These are phyloP conservation scores for Atherinosoma microstoma DNA, from an alignment of 2,797 vertebrate species.

Conservation along the genomic window DNA sequence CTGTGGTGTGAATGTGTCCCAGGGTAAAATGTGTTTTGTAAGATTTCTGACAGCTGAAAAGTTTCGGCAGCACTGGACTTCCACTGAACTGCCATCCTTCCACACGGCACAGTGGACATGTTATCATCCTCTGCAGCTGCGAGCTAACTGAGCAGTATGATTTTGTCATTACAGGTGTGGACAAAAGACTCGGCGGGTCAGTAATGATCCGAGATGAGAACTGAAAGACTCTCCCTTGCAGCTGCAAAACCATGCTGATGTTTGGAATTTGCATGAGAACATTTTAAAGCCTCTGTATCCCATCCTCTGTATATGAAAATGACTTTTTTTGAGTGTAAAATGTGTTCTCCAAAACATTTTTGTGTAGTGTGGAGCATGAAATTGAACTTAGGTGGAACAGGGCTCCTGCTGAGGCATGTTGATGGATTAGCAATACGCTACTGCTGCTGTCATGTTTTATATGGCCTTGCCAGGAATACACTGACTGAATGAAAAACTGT, in stretches of 20 bases:
- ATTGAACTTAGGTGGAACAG: conserved; percentile 49
- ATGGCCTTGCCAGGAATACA: conserved; percentile 56
- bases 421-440: conserved; percentile 62
- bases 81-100: conserved; percentile 30
- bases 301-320: conserved; percentile 22
- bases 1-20: conserved; percentile 24
- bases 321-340: conserved; percentile 30
- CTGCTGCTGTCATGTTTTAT: conserved; percentile 66
- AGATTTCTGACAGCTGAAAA: conserved; percentile 46
- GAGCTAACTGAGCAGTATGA: conserved; percentile 24
- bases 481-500: conserved; percentile 47
- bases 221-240: conserved; percentile 1
- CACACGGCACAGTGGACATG: conserved; percentile 32
- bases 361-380: conserved; percentile 45
- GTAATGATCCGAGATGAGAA: conserved; percentile 19
- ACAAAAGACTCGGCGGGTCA: conserved; percentile 41
- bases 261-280: conserved; percentile 28
- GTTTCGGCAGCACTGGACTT: conserved; percentile 36
- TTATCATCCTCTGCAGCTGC: conserved; percentile 52
- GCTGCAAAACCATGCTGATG: conserved; percentile 45
- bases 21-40: conserved; percentile 28
- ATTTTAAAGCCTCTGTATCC: conserved; percentile 6
- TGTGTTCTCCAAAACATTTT: conserved; percentile 51
- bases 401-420: conserved; percentile 41
- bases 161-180: conserved; percentile 57